Evolutionary conservation across 2,113 vertebrate species (phyloP).

Genomic region (Hippotragus niger): DNA sequence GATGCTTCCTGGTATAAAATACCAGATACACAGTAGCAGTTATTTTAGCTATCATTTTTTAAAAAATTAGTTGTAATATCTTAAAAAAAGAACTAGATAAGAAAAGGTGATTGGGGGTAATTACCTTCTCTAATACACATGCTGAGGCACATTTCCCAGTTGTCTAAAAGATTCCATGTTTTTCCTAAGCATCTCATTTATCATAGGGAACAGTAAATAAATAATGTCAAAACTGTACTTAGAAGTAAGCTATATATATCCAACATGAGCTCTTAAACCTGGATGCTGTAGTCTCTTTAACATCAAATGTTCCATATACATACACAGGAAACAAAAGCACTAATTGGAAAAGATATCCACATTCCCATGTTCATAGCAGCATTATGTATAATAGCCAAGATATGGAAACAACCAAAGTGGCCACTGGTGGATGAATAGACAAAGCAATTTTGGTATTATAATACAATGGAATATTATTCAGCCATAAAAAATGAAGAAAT

Average conservation of each 20-base stretch:
- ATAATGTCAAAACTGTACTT: not conserved
- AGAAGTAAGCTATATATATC: not conserved
- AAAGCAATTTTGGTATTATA: not conserved
- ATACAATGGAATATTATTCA: not conserved
- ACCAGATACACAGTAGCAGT: not conserved
- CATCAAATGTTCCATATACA: not conserved
- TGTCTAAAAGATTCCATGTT: not conserved
- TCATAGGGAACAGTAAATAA: not conserved
- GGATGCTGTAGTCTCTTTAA: not conserved
- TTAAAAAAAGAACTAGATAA: not conserved
- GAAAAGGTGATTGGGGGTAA: not conserved
- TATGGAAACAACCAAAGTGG: not conserved
- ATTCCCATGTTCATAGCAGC: not conserved
- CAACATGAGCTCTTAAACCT: not conserved
- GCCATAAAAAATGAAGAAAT: not conserved
- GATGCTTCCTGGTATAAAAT: not conserved
- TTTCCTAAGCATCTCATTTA: not conserved
- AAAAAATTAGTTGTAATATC: not conserved
- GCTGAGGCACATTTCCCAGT: not conserved
- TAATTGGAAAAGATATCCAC: not conserved
- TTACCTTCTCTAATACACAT: not conserved
- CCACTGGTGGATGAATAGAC: not conserved
- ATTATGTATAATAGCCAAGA: not conserved
- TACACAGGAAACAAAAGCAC: not conserved
- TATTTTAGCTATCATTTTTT: not conserved